Base-by-base conservation (phyloP, 2,113 vertebrate genomes). In the Megaleporinus macrocephalus region DNA sequence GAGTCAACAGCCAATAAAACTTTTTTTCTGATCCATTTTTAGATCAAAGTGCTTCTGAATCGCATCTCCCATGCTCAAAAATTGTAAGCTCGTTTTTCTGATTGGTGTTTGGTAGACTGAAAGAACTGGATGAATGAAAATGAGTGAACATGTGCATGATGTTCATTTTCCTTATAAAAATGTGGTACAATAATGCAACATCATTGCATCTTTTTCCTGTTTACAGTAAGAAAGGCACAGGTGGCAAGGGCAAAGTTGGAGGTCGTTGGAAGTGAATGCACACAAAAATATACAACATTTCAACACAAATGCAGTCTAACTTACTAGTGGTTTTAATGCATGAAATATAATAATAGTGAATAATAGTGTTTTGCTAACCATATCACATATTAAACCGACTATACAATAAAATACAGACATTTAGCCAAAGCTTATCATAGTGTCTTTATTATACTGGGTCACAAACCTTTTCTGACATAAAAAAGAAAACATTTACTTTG, bases 21-120 rank as follows among this genome's bases (percentile, higher is more conserved):
- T 53, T 51, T 47, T 55, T 55, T 27, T 49, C 20, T 49, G 20
- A 16, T 44, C n/a, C 81, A 53, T n/a, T n/a, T 83, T 22, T 10
- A 95, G 94, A 95, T 95, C 79, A 90, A 80, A 9, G 93, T 94
- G 73, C 87, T 95, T 70, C 89, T 94, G 66, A 94, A 95, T 86
- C 87, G 93, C 89, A 95, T 95, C 88, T 92, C 91, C 70, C 93
- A 94, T 7, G 93, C 94, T 83, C 94, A 95, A 76, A 95, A 95
- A 82, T 94, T 95, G 94, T 94, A 68, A 94, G 93, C 41, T 69
- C 30, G 14, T 70, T 12, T 70, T 44, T 91, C 66, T 55, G 4
- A 29, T 1, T 33, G 18, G 65, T 33, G 9, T n/a, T 5, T 69
- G 20, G 2, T 24, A 24, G 9, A 44, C 66, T 14, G 22, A 70